Evolutionary conservation across 1,140 invertebrate species (phyloP), one percentile per base, ranked within the genome.

Genomic region (Caenorhabditis tropicalis): DNA sequence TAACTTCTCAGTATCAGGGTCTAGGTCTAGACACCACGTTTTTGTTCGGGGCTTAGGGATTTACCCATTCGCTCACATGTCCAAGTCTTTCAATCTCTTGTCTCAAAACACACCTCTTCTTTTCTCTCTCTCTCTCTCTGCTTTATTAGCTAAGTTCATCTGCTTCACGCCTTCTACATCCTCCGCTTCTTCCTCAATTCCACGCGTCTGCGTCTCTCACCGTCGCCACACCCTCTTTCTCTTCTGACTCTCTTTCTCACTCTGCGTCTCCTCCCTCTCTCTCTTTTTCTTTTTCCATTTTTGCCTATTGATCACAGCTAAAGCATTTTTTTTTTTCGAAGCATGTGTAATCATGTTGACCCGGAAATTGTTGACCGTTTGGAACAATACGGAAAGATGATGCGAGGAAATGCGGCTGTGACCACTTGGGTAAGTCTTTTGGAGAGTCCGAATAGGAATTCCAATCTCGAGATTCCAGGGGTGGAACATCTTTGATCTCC

Each of bases 401-500:
- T 56, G 4, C 0, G 24, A 2, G 21, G n/a, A n/a, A 51, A n/a
- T 15, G 12, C 49, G 15, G 49, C 49, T n/a, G 16, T n/a, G 49
- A 19, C n/a, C 0, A 51, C 49, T n/a, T 51, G 49, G 7, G 53
- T 56, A 27, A 27, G 53, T 56, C 15, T 12, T 12, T 27, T 21
- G n/a, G n/a, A n/a, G n/a, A n/a, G n/a, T n/a, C n/a, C n/a, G n/a
- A n/a, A n/a, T n/a, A n/a, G n/a, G n/a, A n/a, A n/a, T n/a, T n/a
- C n/a, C n/a, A n/a, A n/a, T n/a, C n/a, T n/a, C n/a, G 19, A 21
- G 7, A 39, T 33, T n/a, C 21, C n/a, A 83, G 56, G 36, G 36
- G 19, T 74, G 65, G 65, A 74, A 74, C 36, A 39, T 74, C 19
- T 74, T 74, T n/a, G 65, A 74, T 12, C 36, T 74, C 3, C 65